These are phyloP conservation scores for Drosophila suboccidentalis DNA, from an alignment of 2,888 invertebrate species.

Conservation along the genomic window DNA sequence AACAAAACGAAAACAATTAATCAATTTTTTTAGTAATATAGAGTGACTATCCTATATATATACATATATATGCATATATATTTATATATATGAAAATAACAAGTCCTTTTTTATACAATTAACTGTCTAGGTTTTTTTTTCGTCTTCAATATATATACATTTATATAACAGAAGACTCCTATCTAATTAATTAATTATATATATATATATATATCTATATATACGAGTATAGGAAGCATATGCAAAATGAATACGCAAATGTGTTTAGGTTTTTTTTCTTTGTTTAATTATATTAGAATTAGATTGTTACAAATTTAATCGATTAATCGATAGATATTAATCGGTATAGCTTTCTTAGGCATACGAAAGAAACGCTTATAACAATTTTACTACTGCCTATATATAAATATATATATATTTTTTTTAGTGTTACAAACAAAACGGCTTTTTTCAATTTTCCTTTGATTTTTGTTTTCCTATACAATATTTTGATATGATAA, in stretches of 20 bases:
- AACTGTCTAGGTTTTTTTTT: constrained; percentile 16
- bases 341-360: constrained; percentile 33
- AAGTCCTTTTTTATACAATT: constrained; percentile 37
- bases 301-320: constrained; percentile 17
- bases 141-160: background rate
- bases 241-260: constrained; percentile 28
- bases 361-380: constrained; percentile 47
- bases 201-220: constrained; percentile 1
- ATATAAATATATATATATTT: background rate
- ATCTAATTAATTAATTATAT: background rate
- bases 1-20: constrained; percentile 7
- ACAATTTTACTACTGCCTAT: constrained; percentile 50
- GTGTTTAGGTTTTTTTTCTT: constrained; percentile 7
- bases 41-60: constrained; percentile 23
- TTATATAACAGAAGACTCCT: background rate
- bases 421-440: constrained; percentile 3
- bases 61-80: constrained; percentile 6
- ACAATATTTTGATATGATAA: background rate
- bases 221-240: constrained; percentile 11
- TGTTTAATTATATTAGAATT: constrained; percentile 7
- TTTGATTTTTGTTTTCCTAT: constrained; percentile 4
- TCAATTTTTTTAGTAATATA: constrained; percentile 15
- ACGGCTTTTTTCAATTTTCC: constrained; percentile 14
- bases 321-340: background rate
- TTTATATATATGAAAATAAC: constrained; percentile 8